These are phyloP conservation scores for Troilus luridus DNA, from an alignment of 2,888 invertebrate species.

Conservation along the genomic window DNA sequence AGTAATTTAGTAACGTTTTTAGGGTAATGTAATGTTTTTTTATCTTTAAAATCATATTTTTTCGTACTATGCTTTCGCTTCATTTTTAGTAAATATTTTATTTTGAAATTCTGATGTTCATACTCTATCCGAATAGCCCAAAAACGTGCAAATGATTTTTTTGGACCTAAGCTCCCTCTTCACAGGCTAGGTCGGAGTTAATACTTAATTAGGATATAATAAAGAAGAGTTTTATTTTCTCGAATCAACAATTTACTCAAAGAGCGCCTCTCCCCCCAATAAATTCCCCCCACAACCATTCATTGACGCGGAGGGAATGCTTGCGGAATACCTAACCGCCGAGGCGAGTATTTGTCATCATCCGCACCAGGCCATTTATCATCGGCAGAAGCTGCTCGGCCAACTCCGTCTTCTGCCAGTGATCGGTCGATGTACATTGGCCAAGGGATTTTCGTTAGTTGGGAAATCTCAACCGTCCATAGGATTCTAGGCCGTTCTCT, in stretches of 20 bases:
- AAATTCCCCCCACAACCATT: constrained; percentile 10
- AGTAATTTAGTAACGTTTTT: too few species aligned
- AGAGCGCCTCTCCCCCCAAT: not conserved
- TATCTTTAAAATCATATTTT: too few species aligned
- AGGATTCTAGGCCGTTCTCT: too few species aligned
- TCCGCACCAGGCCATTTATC: not conserved
- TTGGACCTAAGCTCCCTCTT: too few species aligned
- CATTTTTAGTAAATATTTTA: too few species aligned
- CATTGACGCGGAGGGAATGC: constrained; percentile 22
- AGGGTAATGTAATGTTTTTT: too few species aligned
- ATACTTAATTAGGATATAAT: not conserved
- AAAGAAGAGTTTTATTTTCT: not conserved
- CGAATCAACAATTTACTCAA: constrained; percentile 41
- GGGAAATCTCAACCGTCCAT: not conserved
- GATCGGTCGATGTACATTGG: constrained; percentile 27
- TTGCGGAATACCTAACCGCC: constrained; percentile 36
- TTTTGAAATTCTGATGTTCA: too few species aligned
- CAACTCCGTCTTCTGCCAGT: not conserved
- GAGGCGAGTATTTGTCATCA: constrained; percentile 11
- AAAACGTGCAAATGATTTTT: too few species aligned
- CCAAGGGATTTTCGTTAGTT: not conserved
- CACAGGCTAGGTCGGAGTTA: not conserved
- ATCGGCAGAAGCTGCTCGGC: not conserved
- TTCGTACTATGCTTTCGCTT: too few species aligned
- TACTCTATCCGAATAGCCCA: too few species aligned